Percentiles rank a stretch among this genome's conserved stretches.
Conservation (phyloP, 2,888 invertebrate species). For the Nowickia ferox region DNA sequence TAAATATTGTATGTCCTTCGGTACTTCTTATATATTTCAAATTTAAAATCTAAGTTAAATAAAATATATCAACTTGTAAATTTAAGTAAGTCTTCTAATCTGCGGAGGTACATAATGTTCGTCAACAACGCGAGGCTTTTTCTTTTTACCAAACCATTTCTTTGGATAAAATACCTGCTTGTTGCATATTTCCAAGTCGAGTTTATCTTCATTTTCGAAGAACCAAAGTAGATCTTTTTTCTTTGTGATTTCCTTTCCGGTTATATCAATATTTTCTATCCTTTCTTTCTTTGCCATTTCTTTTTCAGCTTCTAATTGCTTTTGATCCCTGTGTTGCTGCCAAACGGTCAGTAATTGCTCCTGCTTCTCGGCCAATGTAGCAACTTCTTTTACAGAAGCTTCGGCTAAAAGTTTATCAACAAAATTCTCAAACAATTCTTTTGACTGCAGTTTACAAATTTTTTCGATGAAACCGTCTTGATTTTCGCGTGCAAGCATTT, state of each 20-base stretch:
- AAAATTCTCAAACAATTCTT: constrained; percentile 75
- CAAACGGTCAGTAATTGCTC: constrained; percentile 78
- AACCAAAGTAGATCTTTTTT: constrained; percentile 89
- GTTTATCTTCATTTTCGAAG: constrained; percentile 91
- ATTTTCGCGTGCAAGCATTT: constrained; percentile 9
- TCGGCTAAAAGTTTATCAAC: constrained; percentile 80
- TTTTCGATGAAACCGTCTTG: neutral
- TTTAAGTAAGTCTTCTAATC: constrained; percentile 79
- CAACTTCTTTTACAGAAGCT: constrained; percentile 74
- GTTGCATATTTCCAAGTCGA: constrained; percentile 88
- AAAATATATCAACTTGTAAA: neutral
- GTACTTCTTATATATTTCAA: too few relatives aligned
- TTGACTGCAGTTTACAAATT: constrained; percentile 79
- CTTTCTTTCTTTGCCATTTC: constrained; percentile 85
- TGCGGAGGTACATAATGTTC: constrained; percentile 90
- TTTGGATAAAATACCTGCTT: constrained; percentile 84
- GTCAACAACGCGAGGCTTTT: constrained; percentile 84
- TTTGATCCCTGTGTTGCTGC: constrained; percentile 82
- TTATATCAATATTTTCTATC: constrained; percentile 85
- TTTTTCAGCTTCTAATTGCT: constrained; percentile 86
- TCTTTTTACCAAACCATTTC: constrained; percentile 84
- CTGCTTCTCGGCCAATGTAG: constrained; percentile 77
- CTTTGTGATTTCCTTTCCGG: constrained; percentile 83
- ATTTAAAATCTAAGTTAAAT: too few relatives aligned
- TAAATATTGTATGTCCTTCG: too few relatives aligned